A percentile compares a stretch with the other conserved stretches of the same genome.
phyloP scores from a whole-genome alignment of 2,113 vertebrate genomes.

The Orthochromis indermauri region DNA sequence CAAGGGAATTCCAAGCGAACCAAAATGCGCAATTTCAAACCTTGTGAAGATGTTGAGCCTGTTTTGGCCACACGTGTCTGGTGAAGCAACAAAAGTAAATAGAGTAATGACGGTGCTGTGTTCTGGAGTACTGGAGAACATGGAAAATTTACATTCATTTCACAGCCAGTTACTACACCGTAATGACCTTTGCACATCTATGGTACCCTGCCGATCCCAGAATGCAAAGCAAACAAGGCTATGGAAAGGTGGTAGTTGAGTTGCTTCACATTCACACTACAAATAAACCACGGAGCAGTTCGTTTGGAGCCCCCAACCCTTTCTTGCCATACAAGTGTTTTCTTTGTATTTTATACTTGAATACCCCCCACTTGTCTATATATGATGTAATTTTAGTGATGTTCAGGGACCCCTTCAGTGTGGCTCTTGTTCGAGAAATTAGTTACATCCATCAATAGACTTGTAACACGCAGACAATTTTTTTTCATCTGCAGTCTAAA shows the following conservation, averaged over 20 bases:
- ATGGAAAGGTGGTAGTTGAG: not conserved
- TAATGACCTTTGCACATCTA: not conserved
- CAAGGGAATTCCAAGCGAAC: not conserved
- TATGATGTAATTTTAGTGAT: not conserved
- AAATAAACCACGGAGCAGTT: not conserved
- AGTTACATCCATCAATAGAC: not conserved
- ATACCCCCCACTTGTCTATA: not conserved
- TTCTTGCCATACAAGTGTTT: not conserved
- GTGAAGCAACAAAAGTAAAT: not conserved
- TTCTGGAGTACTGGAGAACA: not conserved
- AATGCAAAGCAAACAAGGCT: not conserved
- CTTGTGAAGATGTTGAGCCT: not conserved
- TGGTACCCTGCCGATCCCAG: not conserved
- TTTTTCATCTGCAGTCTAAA: not conserved
- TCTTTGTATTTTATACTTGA: not conserved
- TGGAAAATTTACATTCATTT: not conserved
- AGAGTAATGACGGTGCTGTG: not conserved
- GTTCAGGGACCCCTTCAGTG: not conserved
- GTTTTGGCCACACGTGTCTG: not conserved
- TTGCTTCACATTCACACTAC: not conserved
- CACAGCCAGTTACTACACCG: not conserved
- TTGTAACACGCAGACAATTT: not conserved
- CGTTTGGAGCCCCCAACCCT: not conserved
- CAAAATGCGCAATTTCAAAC: not conserved
- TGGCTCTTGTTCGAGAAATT: rapidly evolving